phyloP scores from a whole-genome alignment of 2,888 invertebrate species.

The Cheilosia vernalis region DNA sequence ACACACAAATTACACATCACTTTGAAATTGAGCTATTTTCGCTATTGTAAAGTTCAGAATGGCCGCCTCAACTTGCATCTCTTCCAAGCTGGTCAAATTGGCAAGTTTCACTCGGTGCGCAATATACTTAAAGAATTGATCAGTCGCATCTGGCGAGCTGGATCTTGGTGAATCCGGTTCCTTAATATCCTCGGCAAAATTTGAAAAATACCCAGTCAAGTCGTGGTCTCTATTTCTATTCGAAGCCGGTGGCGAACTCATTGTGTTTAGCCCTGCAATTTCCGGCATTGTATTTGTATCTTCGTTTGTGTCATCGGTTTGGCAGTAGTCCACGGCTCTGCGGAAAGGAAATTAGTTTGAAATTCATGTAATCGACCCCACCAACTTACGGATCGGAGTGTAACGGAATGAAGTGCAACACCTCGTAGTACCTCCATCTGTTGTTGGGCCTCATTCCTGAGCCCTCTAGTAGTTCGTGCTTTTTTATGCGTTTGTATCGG shows the following conservation, averaged over 20 bases:
- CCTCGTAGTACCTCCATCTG: conserved; percentile 11
- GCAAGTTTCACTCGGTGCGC: conserved; percentile 3
- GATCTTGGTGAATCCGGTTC: background rate
- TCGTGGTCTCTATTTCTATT: background rate
- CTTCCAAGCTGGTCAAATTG: background rate
- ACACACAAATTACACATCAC: background rate
- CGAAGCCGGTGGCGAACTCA: no score
- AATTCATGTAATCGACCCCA: background rate
- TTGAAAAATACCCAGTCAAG: background rate
- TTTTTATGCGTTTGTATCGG: conserved; percentile 19
- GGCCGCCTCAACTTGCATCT: conserved; percentile 15
- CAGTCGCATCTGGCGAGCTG: background rate
- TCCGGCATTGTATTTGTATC: background rate
- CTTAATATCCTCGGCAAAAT: background rate
- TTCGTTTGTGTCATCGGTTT: background rate
- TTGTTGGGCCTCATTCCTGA: background rate
- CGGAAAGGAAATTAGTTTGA: no score
- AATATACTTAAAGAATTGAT: conserved; percentile 8
- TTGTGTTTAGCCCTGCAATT: background rate
- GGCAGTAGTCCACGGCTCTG: background rate
- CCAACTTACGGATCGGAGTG: background rate
- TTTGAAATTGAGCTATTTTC: background rate
- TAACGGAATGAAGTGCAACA: background rate
- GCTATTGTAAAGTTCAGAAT: conserved; percentile 13
- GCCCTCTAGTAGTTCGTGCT: background rate